Base-by-base conservation (phyloP, 2,113 vertebrate genomes). In the Notarius quadriscutis region DNA sequence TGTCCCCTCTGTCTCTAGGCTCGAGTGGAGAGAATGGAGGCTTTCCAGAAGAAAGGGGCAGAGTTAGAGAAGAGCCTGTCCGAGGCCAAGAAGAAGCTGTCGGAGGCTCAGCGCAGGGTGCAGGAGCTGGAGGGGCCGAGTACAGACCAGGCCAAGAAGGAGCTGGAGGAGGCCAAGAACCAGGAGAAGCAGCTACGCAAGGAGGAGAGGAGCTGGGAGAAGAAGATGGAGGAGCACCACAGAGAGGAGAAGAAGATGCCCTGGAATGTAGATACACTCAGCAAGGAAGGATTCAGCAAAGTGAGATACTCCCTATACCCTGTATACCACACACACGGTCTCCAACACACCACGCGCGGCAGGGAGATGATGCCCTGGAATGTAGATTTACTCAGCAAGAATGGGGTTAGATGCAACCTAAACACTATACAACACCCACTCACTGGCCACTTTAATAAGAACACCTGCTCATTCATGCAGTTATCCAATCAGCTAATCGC, bases 261-360 rank as follows among this genome's bases (percentile, higher is more conserved):
- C 0, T 98, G 98, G 97, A 97, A 98, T 0, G 96, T 98, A 8
- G 97, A 99, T 89, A 97, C 96, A 0, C 95, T 97, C 87, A 96
- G 97, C 95, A 97, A 95, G 67, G 97, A 98, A 0, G 97, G 97
- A 0, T 99, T 98, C 92, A 98, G 96, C 92, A 98, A 97, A 96
- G 97, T 98, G 87, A 86, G 94, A 0, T 2, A 10, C 34, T 4
- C 14, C 4, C 27, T 69, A 15, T 8, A 18, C 12, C 27, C 67
- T 27, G 11, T 5, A 6, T n/a, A 0, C 25, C 12, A 30, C n/a
- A 5, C 22, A 5, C 65, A 2, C 30, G 6, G 12, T 5, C 30
- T 15, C 30, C 69, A 27, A 4, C n/a, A 27, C 65, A 62, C 60
- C 57, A 58, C 57, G 22, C 6, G 58, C 20, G 5, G n/a, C 63